A percentile compares a stretch with the other conserved stretches of the same genome.
Evolutionary conservation across 2,888 invertebrate genomes (phyloP).

Genomic region (Adela reaumurella): DNA sequence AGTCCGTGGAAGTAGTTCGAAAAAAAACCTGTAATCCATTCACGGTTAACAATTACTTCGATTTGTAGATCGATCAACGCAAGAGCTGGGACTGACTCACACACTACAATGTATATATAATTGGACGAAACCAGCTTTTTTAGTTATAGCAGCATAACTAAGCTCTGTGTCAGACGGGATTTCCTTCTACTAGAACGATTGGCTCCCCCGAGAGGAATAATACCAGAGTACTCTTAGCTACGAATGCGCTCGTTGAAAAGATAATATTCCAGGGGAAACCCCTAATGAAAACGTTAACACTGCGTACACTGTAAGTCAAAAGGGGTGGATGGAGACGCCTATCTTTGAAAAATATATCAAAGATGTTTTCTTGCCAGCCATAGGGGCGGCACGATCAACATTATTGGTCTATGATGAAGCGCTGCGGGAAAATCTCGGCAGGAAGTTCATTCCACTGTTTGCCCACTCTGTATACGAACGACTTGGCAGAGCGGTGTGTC

Average conservation of each 20-base stretch:
- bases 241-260: slow-evolving; percentile 1
- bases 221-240: slow-evolving; percentile 5
- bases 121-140: slow-evolving; percentile 14
- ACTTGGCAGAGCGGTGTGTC: too few relatives aligned
- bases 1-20: slow-evolving; percentile 14
- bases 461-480: too few relatives aligned
- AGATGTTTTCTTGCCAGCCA: slow-evolving; percentile 1
- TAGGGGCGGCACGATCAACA: too few relatives aligned
- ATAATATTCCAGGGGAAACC: slow-evolving; percentile 2
- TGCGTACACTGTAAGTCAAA: slow-evolving; percentile 18
- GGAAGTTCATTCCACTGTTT: too few relatives aligned
- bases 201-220: slow-evolving; percentile 4
- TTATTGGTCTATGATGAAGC: too few relatives aligned
- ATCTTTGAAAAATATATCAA: slow-evolving; percentile 4
- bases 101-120: slow-evolving; percentile 14
- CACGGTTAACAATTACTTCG: slow-evolving; percentile 5
- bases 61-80: too few relatives aligned
- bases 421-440: too few relatives aligned
- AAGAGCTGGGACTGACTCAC: too few relatives aligned
- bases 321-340: slow-evolving; percentile 18
- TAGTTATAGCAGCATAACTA: too few relatives aligned
- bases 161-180: slow-evolving; percentile 7
- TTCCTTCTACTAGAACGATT: slow-evolving; percentile 8
- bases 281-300: slow-evolving; percentile 7
- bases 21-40: slow-evolving; percentile 14